Conservation (phyloP, 2,797 vertebrate genomes). For the Astyanax mexicanus region DNA sequence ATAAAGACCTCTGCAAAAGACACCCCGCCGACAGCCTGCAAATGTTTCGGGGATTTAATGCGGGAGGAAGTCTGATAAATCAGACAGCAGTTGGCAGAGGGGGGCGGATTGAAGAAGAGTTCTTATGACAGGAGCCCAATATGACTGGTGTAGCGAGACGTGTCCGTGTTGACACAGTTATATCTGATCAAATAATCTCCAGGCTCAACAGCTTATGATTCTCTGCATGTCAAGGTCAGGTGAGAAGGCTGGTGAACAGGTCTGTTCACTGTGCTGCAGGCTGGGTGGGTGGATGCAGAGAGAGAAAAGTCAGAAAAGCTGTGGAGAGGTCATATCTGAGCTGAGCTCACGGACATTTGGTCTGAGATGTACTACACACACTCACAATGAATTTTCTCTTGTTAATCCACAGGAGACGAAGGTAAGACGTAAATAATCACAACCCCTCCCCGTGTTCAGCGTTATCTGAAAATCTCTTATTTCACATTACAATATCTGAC, state of each 20-base stretch:
- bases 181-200: conserved; percentile 46
- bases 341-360: background rate
- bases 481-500: conserved; percentile 3
- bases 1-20: conserved; percentile 33
- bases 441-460: background rate
- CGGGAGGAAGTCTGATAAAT: conserved; percentile 26
- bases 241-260: background rate
- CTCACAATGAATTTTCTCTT: background rate
- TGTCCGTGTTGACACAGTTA: conserved; percentile 28
- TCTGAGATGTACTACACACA: conserved; percentile 19
- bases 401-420: background rate
- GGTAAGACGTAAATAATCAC: conserved; percentile 35
- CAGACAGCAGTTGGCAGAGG: conserved; percentile 2
- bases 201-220: conserved; percentile 33
- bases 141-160: background rate
- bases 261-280: background rate
- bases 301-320: background rate
- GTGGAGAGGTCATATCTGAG: background rate
- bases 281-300: background rate
- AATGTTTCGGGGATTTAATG: conserved; percentile 34
- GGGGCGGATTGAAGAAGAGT: background rate
- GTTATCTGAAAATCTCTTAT: conserved; percentile 11
- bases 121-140: conserved; percentile 22
- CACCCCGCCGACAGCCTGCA: background rate
- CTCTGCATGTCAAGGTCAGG: conserved; percentile 42